Conservation (phyloP, 35 echinoderm and acorn worm genomes). For the Eucidaris tribuloides region DNA sequence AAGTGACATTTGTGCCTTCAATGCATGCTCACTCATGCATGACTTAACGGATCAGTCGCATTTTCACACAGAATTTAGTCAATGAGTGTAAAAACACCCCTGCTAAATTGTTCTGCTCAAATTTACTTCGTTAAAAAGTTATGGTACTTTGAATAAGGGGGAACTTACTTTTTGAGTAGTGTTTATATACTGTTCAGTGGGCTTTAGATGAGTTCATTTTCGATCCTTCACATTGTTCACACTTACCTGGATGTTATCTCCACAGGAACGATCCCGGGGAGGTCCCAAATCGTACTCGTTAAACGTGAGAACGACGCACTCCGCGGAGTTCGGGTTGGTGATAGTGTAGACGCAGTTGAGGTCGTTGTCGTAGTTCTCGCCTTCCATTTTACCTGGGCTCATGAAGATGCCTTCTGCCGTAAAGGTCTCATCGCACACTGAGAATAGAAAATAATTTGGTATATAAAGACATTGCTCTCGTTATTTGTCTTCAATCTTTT, state of each 20-base stretch:
- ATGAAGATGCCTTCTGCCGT: background rate
- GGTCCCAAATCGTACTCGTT: background rate
- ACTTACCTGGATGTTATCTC: background rate
- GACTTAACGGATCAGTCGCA: too few species aligned
- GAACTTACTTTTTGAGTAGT: too few species aligned
- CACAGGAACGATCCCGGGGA: background rate
- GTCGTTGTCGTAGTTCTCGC: background rate
- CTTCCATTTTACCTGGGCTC: background rate
- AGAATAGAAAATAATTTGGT: background rate
- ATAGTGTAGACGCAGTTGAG: slow-evolving; percentile 14
- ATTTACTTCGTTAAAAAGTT: too few species aligned
- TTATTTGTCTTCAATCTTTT: background rate
- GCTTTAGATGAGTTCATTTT: too few species aligned
- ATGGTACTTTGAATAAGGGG: too few species aligned
- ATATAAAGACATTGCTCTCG: background rate
- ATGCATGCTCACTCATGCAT: too few species aligned
- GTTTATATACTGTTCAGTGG: too few species aligned
- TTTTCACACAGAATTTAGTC: too few species aligned
- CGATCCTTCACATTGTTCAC: too few species aligned
- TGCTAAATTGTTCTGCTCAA: too few species aligned
- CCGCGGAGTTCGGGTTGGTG: background rate
- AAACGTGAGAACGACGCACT: slow-evolving; percentile 14
- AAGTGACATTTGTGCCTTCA: too few species aligned
- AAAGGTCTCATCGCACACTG: slow-evolving; percentile 11
- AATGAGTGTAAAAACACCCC: too few species aligned